Evolutionary conservation across 2,113 vertebrate species (phyloP), one percentile per base, ranked within the genome.

Genomic region (Ailuropoda melanoleuca): DNA sequence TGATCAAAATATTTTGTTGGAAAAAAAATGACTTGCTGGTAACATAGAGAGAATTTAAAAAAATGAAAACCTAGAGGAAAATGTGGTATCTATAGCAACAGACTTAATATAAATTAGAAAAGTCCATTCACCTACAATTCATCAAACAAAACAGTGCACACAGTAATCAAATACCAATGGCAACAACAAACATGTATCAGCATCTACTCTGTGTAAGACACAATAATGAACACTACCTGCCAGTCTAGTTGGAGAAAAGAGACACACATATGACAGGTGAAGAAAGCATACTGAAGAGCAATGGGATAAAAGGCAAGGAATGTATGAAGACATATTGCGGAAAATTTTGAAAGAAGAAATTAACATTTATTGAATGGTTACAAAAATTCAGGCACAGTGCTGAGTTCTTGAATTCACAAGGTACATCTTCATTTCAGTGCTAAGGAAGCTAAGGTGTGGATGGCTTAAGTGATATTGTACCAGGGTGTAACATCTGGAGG

Each of bases 1-100:
- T 37, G 13, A 85, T 97, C 39, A 96, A 98, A 95, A 46, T 86
- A 89, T 74, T 88, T 93, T 94, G 11, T 64, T 82, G n/a, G 50
- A 68, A 48, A 48, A 75, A 96, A 98, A 95, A 46, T 82, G 86
- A 85, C 81, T 94, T 94, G 9, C 70, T 82, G 29, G 39, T 53
- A 82, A 7, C 26, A 85, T 14, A 75, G 60, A 92, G 23, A 92
- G 21, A 93, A 88, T 17, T 17, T 72, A 50, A 86, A 43, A 93
- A 96, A 83, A 89, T 62, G 21, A 93, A 97, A 97, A 56, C 21
- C 53, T 39, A 97, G 74, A 37, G 39, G 46, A 95, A 95, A 92
- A 95, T 81, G 80, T 95, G 46, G 39, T 92, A n/a, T 95, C 87
- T 97, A 90, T 95, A 88, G 93, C 78, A 92, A 97, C 46, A 56